phyloP scores from a whole-genome alignment of 2,888 invertebrate species.

The Drosophila prolongata region DNA sequence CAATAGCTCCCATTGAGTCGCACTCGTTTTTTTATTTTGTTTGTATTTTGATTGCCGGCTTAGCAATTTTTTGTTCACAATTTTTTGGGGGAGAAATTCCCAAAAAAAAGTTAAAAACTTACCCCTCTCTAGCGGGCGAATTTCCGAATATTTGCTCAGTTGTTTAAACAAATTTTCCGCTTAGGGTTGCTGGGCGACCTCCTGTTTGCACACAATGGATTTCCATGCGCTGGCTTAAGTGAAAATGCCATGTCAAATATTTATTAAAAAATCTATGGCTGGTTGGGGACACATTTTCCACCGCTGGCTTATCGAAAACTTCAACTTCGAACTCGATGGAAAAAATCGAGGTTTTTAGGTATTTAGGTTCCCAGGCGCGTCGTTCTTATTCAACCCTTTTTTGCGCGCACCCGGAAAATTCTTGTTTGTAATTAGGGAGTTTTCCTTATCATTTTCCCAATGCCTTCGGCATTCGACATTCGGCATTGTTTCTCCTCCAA shows the following conservation, averaged over 20 bases:
- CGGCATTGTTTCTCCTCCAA: conserved; percentile 34
- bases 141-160: conserved; percentile 63
- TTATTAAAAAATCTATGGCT: conserved; percentile 54
- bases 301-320: conserved; percentile 6
- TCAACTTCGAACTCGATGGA: conserved; percentile 7
- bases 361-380: conserved; percentile 34
- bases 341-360: neutral
- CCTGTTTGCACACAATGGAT: conserved; percentile 45
- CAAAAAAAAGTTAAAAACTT: conserved; percentile 27
- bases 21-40: conserved; percentile 26
- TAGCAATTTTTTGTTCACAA: conserved; percentile 31
- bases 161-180: conserved; percentile 71
- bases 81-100: conserved; percentile 29
- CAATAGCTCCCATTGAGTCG: conserved; percentile 48
- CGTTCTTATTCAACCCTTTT: conserved; percentile 13
- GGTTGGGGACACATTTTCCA: conserved; percentile 17
- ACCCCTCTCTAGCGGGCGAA: conserved; percentile 17
- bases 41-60: conserved; percentile 69
- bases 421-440: conserved; percentile 58
- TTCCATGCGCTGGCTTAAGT: conserved; percentile 47
- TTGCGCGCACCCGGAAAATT: conserved; percentile 23
- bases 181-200: conserved; percentile 48
- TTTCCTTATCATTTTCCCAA: conserved; percentile 39
- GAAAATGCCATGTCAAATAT: conserved; percentile 69
- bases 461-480: conserved; percentile 12